Base-by-base conservation (phyloP, 2,888 invertebrate species). In the Dermolepida albohirtum region DNA sequence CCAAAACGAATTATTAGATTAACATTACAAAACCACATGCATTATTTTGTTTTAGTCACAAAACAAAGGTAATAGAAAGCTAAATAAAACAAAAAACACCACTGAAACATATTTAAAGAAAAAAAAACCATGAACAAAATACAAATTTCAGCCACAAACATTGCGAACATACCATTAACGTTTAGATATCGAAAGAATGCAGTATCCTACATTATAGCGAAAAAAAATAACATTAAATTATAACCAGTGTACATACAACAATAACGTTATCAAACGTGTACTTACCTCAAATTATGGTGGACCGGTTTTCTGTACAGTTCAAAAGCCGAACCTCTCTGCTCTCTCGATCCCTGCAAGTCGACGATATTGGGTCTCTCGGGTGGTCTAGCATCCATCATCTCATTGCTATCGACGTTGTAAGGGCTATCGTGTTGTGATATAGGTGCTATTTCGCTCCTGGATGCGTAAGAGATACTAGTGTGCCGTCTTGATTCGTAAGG, bases 311-410 rank as follows among this genome's bases (percentile, higher is more conserved):
- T 90, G 82, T 96, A 97, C 71, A 96, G 86, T 83, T 96, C 96
- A 82, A 97, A 96, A n/a, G 97, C 97, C 72, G 96, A 96, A 29
- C 96, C 96, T 64, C 96, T 87, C 79, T 96, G 95, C 80, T 96
- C 96, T 76, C 93, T 88, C 78, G 95, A 92, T 55, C 95, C 95
- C 63, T 94, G 94, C 80, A 96, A 85, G 77, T 90, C 89, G 10
- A 89, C 83, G 16, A 84, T 83, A 62, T 78, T 77, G 0, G 74
- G 77, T 47, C 79, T 70, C 55, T 77, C 76, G 0, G 80, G 80
- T 5, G 79, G 78, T 44, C 79, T 72, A 1, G 77, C 74, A 62
- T 80, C 80, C 17, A 76, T 52, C 39, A 77, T 71, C 29, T 76
- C 74, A 57, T 74, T 72, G 40, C 73, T 71, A n/a, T 78, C 78